phyloP scores from a whole-genome alignment of 2,888 invertebrate genomes.

The Polydrusus pterygomalis region DNA sequence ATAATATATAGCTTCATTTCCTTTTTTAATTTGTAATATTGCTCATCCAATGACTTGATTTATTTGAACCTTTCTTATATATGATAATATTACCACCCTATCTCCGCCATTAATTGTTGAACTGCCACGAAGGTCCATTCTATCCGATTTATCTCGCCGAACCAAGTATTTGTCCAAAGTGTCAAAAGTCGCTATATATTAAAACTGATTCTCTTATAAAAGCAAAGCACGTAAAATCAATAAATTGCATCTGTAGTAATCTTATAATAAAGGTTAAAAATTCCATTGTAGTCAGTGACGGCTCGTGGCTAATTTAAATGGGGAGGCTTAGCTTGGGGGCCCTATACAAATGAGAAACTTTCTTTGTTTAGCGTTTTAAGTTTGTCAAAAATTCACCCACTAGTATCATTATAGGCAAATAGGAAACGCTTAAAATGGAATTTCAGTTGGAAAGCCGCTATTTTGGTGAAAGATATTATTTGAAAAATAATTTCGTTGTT shows the following conservation, averaged over 20 bases:
- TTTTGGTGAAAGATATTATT: too few species aligned
- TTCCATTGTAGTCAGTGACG: neutral
- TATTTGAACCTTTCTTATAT: neutral
- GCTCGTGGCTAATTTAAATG: too few species aligned
- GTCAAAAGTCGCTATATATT: slow-evolving; percentile 31
- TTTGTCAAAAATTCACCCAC: too few species aligned
- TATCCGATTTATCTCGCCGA: slow-evolving; percentile 23
- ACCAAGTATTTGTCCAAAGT: slow-evolving; percentile 25
- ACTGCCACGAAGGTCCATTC: slow-evolving; percentile 27
- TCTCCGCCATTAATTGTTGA: slow-evolving; percentile 22
- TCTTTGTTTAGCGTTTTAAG: too few species aligned
- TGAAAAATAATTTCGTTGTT: too few species aligned
- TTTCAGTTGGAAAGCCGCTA: too few species aligned
- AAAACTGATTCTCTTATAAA: slow-evolving; percentile 7
- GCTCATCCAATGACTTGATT: neutral
- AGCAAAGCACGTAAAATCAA: slow-evolving; percentile 4
- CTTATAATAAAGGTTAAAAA: neutral
- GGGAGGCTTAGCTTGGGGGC: too few species aligned
- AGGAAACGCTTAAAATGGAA: too few species aligned
- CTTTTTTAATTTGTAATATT: neutral
- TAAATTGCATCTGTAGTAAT: slow-evolving; percentile 19
- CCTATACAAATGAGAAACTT: too few species aligned
- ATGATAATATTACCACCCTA: slow-evolving; percentile 14
- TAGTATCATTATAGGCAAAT: too few species aligned
- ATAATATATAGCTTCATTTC: neutral